Percentiles rank a stretch among this genome's conserved stretches.
phyloP scores from a whole-genome alignment of 2,113 vertebrate genomes.

The Nothocercus julius region DNA sequence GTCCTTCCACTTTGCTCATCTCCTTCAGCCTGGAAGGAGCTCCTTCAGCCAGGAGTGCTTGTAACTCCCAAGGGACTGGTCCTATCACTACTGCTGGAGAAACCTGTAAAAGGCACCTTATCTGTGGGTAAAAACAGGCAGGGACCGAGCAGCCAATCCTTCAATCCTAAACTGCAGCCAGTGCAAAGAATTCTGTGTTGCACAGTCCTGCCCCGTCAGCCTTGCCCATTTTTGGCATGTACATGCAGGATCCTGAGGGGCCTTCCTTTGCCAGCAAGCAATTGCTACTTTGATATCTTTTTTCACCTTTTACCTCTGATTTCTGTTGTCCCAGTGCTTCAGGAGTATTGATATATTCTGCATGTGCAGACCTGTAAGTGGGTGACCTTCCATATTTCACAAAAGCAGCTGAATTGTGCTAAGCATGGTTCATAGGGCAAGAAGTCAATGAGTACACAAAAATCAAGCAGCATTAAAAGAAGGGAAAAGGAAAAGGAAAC shows the following conservation, averaged over 20 bases:
- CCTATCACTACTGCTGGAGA: not conserved
- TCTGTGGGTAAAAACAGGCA: not conserved
- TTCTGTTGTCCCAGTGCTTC: not conserved
- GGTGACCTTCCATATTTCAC: not conserved
- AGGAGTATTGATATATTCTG: too few species aligned
- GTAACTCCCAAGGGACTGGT: too few species aligned
- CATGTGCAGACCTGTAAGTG: not conserved
- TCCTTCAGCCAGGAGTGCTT: not conserved
- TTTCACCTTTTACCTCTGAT: not conserved
- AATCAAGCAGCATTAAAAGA: not conserved
- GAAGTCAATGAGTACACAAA: not conserved
- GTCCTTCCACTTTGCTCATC: not conserved
- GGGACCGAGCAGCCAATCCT: not conserved
- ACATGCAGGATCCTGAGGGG: not conserved
- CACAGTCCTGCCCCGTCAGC: not conserved
- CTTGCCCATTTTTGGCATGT: not conserved
- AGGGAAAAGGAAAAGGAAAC: not conserved
- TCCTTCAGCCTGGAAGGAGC: accelerated
- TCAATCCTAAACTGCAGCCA: not conserved
- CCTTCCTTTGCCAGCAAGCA: not conserved
- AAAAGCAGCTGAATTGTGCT: not conserved
- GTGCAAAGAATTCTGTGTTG: not conserved
- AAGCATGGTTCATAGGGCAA: not conserved
- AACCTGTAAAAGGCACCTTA: not conserved
- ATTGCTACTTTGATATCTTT: not conserved